Percentiles rank a stretch among this genome's conserved stretches.
Evolutionary conservation across 2,113 vertebrate species (phyloP).

Genomic region (Rallus limicola): DNA sequence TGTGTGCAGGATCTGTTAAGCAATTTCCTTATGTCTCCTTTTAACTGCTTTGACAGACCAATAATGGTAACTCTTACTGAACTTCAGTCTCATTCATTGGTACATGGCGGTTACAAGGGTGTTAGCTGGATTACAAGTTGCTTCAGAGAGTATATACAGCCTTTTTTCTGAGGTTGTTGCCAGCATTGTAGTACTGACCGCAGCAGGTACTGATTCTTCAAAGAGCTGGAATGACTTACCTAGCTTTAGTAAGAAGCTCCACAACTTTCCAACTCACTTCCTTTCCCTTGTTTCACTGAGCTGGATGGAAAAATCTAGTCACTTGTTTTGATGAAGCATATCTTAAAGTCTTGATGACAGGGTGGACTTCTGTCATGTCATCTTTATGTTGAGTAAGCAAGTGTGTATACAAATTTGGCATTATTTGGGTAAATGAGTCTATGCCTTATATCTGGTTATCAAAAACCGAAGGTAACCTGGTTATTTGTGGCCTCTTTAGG

Average conservation of each 20-base stretch:
- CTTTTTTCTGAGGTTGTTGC: not conserved
- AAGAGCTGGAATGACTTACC: not conserved
- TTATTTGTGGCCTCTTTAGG: not conserved
- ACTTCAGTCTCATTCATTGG: not conserved
- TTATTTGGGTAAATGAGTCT: not conserved
- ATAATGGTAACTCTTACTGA: not conserved
- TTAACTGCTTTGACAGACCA: not conserved
- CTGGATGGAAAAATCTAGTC: slow-evolving; percentile 5
- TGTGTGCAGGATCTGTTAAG: not conserved
- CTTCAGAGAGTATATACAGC: not conserved
- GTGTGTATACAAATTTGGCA: not conserved
- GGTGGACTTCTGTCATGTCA: not conserved
- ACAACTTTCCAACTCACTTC: not conserved
- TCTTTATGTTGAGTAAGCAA: not conserved
- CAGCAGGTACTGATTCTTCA: not conserved
- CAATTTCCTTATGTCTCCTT: not conserved
- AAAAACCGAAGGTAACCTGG: not conserved
- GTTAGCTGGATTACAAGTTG: not conserved
- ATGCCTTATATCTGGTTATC: not conserved
- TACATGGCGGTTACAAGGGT: not conserved
- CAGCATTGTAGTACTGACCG: not conserved
- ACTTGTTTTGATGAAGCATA: not conserved
- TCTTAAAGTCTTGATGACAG: not conserved
- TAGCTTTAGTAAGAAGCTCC: not conserved
- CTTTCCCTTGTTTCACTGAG: not conserved